These are phyloP conservation scores for Lepus oiostolus DNA, from an alignment of 2,797 vertebrate species.

Conservation along the genomic window DNA sequence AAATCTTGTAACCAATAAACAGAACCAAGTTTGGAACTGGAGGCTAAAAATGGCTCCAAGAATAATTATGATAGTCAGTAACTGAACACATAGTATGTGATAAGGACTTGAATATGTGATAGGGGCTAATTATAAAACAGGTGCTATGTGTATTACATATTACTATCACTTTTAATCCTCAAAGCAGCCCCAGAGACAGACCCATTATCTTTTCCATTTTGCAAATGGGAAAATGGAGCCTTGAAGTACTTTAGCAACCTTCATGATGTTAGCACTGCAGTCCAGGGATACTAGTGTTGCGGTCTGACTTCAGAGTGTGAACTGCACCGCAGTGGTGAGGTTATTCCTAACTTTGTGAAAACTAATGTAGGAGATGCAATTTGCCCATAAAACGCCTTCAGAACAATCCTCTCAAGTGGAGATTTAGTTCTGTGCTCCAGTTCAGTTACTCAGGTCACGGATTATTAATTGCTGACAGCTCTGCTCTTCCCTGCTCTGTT, in stretches of 20 bases:
- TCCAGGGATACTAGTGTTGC: too few relatives aligned
- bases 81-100: too few relatives aligned
- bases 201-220: not conserved
- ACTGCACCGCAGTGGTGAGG: not conserved
- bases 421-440: not conserved
- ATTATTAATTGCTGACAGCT: not conserved
- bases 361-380: not conserved
- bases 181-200: not conserved
- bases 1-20: not conserved
- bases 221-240: too few relatives aligned
- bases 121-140: not conserved
- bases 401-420: not conserved
- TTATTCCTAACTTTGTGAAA: conserved; percentile 6
- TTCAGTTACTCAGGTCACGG: not conserved
- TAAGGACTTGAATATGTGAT: not conserved
- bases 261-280: not conserved
- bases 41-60: not conserved
- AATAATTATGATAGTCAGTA: not conserved
- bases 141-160: not conserved
- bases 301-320: not conserved
- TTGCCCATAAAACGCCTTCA: not conserved
- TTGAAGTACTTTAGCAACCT: not conserved
- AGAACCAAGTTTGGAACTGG: not conserved
- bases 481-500: not conserved
- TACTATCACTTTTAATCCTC: not conserved